These are phyloP conservation scores for Drosophila kikkawai DNA, from an alignment of 1,140 invertebrate species.

Conservation along the genomic window DNA sequence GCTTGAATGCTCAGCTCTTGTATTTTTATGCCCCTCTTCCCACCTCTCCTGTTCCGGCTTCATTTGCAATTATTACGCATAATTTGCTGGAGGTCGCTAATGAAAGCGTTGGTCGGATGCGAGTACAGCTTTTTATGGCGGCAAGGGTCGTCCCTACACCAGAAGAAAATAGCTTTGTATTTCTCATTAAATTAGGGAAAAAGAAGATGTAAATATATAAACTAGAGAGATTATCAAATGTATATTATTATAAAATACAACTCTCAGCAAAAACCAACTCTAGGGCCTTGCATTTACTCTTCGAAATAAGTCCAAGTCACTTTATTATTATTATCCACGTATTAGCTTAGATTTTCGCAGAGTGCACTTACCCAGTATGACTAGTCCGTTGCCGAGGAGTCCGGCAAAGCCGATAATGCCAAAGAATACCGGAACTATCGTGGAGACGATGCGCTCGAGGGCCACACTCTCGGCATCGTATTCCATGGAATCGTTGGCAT, in stretches of 20 bases:
- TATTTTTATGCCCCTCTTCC: slow-evolving; percentile 34
- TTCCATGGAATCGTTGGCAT: slow-evolving; percentile 41
- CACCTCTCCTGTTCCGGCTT: slow-evolving; percentile 15
- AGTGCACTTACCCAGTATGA: slow-evolving; percentile 88
- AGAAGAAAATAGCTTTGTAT: no score
- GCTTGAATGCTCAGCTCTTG: slow-evolving; percentile 29
- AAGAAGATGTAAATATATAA: no score
- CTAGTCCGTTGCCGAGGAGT: slow-evolving; percentile 94
- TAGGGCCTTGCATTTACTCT: neutral
- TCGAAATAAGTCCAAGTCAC: neutral
- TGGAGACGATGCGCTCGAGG: slow-evolving; percentile 37
- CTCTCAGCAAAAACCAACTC: no score
- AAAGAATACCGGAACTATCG: slow-evolving; percentile 41
- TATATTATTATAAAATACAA: no score
- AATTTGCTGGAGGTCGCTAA: slow-evolving; percentile 65
- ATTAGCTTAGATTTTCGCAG: no score
- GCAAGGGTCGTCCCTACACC: neutral
- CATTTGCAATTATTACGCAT: slow-evolving; percentile 76
- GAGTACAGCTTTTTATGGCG: slow-evolving; percentile 8
- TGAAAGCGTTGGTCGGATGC: slow-evolving; percentile 40
- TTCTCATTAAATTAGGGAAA: no score
- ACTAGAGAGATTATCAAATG: no score
- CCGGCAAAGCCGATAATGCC: slow-evolving; percentile 89
- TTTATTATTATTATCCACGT: no score
- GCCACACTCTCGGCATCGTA: slow-evolving; percentile 38